Conservation (phyloP, 2,797 vertebrate species). For the Monodelphis domestica region DNA sequence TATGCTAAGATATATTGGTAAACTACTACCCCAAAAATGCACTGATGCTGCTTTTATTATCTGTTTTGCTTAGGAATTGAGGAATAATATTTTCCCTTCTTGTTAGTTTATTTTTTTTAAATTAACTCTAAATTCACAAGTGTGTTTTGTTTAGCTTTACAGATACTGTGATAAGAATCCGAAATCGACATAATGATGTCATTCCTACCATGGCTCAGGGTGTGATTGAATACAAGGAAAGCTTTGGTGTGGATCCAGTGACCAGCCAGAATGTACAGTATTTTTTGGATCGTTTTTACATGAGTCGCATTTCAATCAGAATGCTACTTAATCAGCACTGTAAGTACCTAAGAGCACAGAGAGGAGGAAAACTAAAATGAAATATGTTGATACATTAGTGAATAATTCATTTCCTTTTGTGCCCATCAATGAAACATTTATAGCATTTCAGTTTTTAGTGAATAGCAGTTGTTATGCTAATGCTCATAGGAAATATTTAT, state of each 20-base stretch:
- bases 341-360: constrained; percentile 83
- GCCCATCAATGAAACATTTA: neutral
- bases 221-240: constrained; percentile 96
- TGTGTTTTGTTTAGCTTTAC: constrained; percentile 90
- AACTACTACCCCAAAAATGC: constrained; percentile 15
- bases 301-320: constrained; percentile 98
- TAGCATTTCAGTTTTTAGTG: constrained; percentile 47
- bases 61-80: neutral
- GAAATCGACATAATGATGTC: constrained; percentile 98
- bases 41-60: neutral
- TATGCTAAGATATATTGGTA: constrained; percentile 27
- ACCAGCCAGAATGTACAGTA: constrained; percentile 99
- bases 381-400: constrained; percentile 10
- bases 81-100: neutral
- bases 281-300: constrained; percentile 98
- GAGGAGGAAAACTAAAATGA: constrained; percentile 33
- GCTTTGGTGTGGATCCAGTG: constrained; percentile 94
- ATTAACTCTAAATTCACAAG: constrained; percentile 49
- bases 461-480: constrained; percentile 51
- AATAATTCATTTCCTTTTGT: constrained; percentile 44
- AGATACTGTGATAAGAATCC: constrained; percentile 95
- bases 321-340: constrained; percentile 99
- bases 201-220: constrained; percentile 99
- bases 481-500: constrained; percentile 30
- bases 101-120: constrained; percentile 40